phyloP scores from a whole-genome alignment of 2,888 invertebrate species.

The Hylaea fasciaria region DNA sequence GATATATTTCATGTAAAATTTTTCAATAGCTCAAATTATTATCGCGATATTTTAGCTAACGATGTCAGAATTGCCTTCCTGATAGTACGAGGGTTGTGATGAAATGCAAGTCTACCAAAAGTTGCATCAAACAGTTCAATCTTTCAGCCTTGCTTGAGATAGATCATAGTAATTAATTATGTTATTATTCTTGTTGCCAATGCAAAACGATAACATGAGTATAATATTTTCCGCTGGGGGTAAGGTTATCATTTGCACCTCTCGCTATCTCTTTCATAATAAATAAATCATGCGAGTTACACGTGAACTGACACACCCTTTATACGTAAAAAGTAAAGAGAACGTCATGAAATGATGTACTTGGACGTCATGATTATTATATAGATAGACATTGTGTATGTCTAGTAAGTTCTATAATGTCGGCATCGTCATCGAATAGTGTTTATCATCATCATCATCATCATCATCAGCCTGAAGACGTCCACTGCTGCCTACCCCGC shows the following conservation, averaged over 20 bases:
- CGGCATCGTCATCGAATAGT: too few species aligned
- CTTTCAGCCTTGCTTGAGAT: not conserved
- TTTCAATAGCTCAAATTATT: too few species aligned
- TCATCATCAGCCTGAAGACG: too few species aligned
- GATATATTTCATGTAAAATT: too few species aligned
- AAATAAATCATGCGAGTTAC: conserved; percentile 31
- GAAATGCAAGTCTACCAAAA: not conserved
- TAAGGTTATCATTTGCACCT: conserved; percentile 45
- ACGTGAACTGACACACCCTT: conserved; percentile 39
- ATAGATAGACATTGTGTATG: too few species aligned
- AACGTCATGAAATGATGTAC: conserved; percentile 17
- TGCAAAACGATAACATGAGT: conserved; percentile 47
- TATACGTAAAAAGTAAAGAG: conserved; percentile 7
- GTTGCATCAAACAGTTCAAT: not conserved
- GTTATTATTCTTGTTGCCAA: conserved; percentile 46
- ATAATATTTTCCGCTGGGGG: conserved; percentile 49
- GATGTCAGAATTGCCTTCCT: too few species aligned
- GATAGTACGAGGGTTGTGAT: too few species aligned
- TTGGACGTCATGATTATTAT: too few species aligned
- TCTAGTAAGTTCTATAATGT: too few species aligned
- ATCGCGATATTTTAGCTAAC: too few species aligned
- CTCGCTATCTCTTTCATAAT: conserved; percentile 32
- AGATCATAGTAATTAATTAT: not conserved
- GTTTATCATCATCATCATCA: too few species aligned
- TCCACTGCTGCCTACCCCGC: too few species aligned